These are phyloP conservation scores for Trichogramma pretiosum DNA, from an alignment of 1,140 invertebrate genomes.

Conservation along the genomic window DNA sequence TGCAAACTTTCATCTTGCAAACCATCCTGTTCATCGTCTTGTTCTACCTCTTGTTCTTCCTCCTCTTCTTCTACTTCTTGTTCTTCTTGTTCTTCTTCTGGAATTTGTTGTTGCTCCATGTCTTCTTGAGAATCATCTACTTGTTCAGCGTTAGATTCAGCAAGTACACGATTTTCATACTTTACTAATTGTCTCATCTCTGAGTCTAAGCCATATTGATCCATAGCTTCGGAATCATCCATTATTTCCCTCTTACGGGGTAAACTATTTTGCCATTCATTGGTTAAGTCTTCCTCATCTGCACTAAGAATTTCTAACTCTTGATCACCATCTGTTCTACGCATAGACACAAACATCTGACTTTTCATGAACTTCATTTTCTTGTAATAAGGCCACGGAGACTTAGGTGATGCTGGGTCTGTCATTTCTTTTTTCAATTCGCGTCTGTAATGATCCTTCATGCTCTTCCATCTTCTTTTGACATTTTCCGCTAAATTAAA, in stretches of 20 bases:
- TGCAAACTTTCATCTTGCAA: too few relatives aligned
- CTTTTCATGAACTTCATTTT: slow-evolving; percentile 18
- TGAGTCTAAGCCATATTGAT: too few relatives aligned
- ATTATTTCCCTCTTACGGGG: slow-evolving; percentile 11
- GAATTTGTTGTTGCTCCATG: neutral
- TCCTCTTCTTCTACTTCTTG: slow-evolving; percentile 5
- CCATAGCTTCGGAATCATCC: slow-evolving; percentile 11
- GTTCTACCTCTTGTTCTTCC: slow-evolving; percentile 1
- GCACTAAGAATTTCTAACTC: slow-evolving; percentile 14
- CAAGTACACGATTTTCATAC: slow-evolving; percentile 11
- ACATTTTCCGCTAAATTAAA: slow-evolving; percentile 13
- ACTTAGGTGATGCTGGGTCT: slow-evolving; percentile 1
- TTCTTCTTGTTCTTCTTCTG: neutral
- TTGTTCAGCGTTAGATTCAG: neutral
- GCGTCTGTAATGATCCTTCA: slow-evolving; percentile 18
- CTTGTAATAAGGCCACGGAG: slow-evolving; percentile 15
- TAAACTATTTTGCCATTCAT: slow-evolving; percentile 5
- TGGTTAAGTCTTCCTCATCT: slow-evolving; percentile 9
- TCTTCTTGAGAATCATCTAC: slow-evolving; percentile 8
- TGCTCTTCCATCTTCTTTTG: slow-evolving; percentile 13
- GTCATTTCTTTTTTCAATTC: slow-evolving; percentile 14
- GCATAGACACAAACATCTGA: slow-evolving; percentile 16
- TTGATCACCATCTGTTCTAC: slow-evolving; percentile 14
- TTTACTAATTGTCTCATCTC: slow-evolving; percentile 13
- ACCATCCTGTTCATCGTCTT: too few relatives aligned